These are phyloP conservation scores for Bubo blakistoni DNA, from an alignment of 2,113 vertebrate genomes.

Conservation along the genomic window DNA sequence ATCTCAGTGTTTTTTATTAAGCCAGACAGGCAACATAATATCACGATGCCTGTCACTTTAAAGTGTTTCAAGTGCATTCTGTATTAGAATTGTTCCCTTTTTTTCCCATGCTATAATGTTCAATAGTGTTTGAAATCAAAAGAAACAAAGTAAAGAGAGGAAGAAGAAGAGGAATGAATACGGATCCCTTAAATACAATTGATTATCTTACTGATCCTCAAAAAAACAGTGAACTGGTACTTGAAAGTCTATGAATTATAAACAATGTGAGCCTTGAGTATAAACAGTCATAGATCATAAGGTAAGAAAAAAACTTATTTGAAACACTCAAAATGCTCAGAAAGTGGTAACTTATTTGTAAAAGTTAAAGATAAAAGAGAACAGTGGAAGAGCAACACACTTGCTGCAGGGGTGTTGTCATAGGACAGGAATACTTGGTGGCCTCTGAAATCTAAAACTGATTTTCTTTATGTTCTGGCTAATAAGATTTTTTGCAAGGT, in stretches of 20 bases:
- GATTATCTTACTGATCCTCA: neutral
- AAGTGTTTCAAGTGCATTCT: constrained; percentile 56
- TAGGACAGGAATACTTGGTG: neutral
- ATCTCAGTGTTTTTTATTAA: constrained; percentile 68
- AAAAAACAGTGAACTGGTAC: neutral
- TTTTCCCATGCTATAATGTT: constrained; percentile 37
- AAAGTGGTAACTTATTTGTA: neutral
- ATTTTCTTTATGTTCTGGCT: constrained; percentile 27
- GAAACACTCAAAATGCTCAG: neutral
- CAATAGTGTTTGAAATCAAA: constrained; percentile 48
- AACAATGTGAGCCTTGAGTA: constrained; percentile 21
- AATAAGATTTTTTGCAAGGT: neutral
- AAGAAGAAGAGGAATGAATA: constrained; percentile 46
- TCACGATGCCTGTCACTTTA: constrained; percentile 40
- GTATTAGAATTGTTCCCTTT: constrained; percentile 58
- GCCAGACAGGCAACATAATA: constrained; percentile 16
- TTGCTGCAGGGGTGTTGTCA: neutral
- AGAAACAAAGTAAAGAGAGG: constrained; percentile 7
- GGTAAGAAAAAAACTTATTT: constrained; percentile 36
- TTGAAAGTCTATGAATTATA: constrained; percentile 19
- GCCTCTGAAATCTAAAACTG: constrained; percentile 47
- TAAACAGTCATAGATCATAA: constrained; percentile 33
- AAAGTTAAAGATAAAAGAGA: neutral
- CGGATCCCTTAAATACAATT: constrained; percentile 7
- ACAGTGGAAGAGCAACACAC: neutral